Percentiles rank a stretch among this genome's conserved stretches.
phyloP scores from a whole-genome alignment of 2,113 vertebrate genomes.

The Hippoglossus stenolepis region DNA sequence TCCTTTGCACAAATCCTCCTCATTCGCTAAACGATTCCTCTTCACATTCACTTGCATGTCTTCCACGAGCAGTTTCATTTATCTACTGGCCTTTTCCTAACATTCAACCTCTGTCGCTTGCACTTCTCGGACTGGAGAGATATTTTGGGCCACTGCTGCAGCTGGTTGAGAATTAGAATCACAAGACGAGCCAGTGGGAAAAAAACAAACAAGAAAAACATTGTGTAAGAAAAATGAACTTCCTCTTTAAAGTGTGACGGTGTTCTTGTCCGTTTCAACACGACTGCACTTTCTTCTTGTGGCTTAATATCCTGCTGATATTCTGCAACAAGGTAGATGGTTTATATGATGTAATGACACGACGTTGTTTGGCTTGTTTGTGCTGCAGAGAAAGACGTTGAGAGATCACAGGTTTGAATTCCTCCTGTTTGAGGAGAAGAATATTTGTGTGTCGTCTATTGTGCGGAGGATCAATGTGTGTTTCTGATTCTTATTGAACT shows the following conservation, averaged over 20 bases:
- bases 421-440: neutral
- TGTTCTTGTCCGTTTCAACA: neutral
- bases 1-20: too few relatives aligned
- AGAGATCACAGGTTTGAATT: neutral
- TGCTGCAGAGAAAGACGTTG: neutral
- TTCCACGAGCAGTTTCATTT: neutral
- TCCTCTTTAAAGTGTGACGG: constrained; percentile 34
- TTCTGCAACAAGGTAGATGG: constrained; percentile 40
- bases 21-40: too few relatives aligned
- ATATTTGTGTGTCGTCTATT: neutral
- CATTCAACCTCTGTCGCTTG: neutral
- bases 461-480: too few relatives aligned
- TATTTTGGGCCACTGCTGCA: constrained; percentile 19
- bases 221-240: constrained; percentile 41
- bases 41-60: neutral
- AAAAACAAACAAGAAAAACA: neutral
- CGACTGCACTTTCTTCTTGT: neutral
- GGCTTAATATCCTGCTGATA: neutral
- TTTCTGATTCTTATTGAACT: too few relatives aligned
- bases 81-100: neutral
- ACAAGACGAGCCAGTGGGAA: constrained; percentile 54
- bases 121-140: neutral
- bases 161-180: constrained; percentile 54
- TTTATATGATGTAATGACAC: neutral
- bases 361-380: neutral